phyloP scores from a whole-genome alignment of 2,113 vertebrate species.

The Cinclus mexicanus region DNA sequence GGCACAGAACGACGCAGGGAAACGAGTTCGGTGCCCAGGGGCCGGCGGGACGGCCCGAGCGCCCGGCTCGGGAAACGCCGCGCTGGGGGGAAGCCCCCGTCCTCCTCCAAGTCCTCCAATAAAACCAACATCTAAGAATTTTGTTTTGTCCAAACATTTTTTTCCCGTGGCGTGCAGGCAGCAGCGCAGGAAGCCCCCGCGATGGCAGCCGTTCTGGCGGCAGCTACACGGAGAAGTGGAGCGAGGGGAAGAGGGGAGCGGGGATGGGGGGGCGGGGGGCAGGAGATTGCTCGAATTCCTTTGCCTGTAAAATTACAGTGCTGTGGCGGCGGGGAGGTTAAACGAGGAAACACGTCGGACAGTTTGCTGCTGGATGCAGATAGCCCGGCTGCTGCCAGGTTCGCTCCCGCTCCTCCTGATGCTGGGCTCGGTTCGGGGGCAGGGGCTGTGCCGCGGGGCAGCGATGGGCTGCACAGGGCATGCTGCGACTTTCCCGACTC shows the following conservation, averaged over 20 bases:
- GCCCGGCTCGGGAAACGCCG: background rate
- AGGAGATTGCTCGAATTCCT: background rate
- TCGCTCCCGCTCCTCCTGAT: background rate
- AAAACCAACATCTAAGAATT: background rate
- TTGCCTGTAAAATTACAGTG: background rate
- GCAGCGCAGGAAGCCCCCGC: background rate
- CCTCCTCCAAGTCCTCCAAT: background rate
- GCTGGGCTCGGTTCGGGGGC: background rate
- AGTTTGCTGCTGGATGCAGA: background rate
- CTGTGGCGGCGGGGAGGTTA: background rate
- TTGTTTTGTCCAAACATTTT: background rate
- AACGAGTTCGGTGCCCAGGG: background rate
- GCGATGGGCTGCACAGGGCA: background rate
- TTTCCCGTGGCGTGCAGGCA: background rate
- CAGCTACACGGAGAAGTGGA: background rate
- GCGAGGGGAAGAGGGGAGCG: background rate
- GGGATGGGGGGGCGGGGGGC: background rate
- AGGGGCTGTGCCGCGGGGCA: background rate
- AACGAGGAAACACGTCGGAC: background rate
- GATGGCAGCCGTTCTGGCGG: background rate
- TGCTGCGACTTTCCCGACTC: background rate
- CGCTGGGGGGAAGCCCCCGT: background rate
- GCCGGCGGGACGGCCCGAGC: background rate
- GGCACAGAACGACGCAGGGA: background rate
- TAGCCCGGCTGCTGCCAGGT: background rate